Evolutionary conservation across 2,888 invertebrate genomes (phyloP).

Genomic region (Drosophila melanosoma): DNA sequence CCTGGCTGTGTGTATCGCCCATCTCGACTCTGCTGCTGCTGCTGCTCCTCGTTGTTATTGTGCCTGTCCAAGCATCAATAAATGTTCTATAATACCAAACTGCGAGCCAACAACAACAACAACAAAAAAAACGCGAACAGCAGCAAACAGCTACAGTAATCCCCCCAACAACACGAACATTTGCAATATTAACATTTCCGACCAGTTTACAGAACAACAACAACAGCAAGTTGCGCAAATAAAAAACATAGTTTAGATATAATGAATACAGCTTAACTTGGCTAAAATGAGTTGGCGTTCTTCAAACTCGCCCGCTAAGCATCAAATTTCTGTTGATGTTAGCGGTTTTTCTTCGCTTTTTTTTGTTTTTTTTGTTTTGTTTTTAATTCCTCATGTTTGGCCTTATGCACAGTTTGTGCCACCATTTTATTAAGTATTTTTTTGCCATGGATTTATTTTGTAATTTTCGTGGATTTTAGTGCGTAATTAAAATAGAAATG

Average conservation of each 20-base stretch:
- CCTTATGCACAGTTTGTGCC: slow-evolving; percentile 59
- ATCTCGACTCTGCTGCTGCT: slow-evolving; percentile 11
- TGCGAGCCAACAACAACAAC: slow-evolving; percentile 35
- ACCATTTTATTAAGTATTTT: slow-evolving; percentile 53
- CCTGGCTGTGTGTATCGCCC: slow-evolving; percentile 23
- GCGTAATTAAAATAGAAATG: slow-evolving; percentile 65
- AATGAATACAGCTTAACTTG: slow-evolving; percentile 75
- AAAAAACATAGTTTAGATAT: slow-evolving; percentile 70
- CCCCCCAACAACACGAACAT: slow-evolving; percentile 38
- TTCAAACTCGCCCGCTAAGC: slow-evolving; percentile 28
- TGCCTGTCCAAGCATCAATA: slow-evolving; percentile 73
- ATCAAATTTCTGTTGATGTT: slow-evolving; percentile 17
- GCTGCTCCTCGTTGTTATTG: slow-evolving; percentile 30
- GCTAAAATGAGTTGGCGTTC: slow-evolving; percentile 71
- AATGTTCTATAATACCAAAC: slow-evolving; percentile 67
- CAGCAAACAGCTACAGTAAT: slow-evolving; percentile 41
- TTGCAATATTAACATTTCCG: slow-evolving; percentile 32
- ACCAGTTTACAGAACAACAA: slow-evolving; percentile 25
- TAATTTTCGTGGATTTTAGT: slow-evolving; percentile 72
- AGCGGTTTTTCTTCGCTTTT: not conserved
- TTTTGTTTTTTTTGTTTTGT: slow-evolving; percentile 11
- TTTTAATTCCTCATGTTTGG: slow-evolving; percentile 18
- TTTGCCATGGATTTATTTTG: slow-evolving; percentile 63
- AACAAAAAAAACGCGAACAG: slow-evolving; percentile 23
- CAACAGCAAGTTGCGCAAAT: slow-evolving; percentile 52